phyloP scores from a whole-genome alignment of 2,888 invertebrate species.

The Drosophila recens region DNA sequence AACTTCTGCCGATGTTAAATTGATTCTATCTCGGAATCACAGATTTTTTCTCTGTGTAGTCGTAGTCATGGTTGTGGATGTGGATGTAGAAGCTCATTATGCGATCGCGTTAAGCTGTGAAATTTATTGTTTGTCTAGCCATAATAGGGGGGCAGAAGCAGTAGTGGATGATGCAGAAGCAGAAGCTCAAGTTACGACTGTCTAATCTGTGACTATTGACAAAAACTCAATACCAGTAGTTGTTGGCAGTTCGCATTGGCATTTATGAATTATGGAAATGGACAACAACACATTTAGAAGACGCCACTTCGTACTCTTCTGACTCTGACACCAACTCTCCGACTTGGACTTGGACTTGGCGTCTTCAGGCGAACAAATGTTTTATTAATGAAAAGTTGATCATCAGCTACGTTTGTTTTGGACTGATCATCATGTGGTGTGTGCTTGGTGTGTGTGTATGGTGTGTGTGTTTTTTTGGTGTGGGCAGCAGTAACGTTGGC shows the following conservation, averaged over 20 bases:
- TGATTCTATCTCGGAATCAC: too few species aligned
- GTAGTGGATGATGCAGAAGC: background rate
- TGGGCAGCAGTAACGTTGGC: constrained; percentile 43
- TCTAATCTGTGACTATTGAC: constrained; percentile 78
- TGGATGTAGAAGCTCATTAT: constrained; percentile 74
- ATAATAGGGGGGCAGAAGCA: constrained; percentile 51
- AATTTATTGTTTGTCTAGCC: constrained; percentile 78
- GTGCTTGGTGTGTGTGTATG: constrained; percentile 6
- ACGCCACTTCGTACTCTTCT: constrained; percentile 34
- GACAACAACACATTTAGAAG: constrained; percentile 48
- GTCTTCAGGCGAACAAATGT: constrained; percentile 73
- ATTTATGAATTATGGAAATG: constrained; percentile 80
- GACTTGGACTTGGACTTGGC: background rate
- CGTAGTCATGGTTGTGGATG: constrained; percentile 8
- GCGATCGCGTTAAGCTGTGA: constrained; percentile 84
- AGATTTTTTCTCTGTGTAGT: background rate
- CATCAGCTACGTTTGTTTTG: constrained; percentile 40
- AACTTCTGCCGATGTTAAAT: too few species aligned
- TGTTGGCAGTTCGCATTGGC: constrained; percentile 76
- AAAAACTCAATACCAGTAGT: constrained; percentile 84
- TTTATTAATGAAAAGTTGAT: constrained; percentile 80
- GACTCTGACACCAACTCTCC: background rate
- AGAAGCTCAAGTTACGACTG: constrained; percentile 52
- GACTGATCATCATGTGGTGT: background rate
- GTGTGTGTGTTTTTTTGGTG: constrained; percentile 36